These are phyloP conservation scores for Potamilus streckersoni DNA, from an alignment of 1,140 invertebrate genomes.

Conservation along the genomic window DNA sequence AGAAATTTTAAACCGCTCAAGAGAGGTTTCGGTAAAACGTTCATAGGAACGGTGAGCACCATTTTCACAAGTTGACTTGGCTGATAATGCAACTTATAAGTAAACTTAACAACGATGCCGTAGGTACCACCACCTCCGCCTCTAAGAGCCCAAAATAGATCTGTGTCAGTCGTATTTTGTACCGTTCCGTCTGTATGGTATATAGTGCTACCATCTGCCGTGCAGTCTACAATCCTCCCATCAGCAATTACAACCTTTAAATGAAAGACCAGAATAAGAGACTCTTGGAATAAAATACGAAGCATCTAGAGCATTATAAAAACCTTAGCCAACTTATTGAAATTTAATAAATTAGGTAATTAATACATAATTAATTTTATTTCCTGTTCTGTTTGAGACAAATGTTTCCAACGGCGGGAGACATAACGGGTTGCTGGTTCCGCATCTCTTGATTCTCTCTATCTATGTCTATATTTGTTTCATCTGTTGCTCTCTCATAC, in stretches of 20 bases:
- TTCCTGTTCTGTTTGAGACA: too few species aligned
- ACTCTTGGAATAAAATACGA: too few species aligned
- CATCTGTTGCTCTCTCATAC: too few species aligned
- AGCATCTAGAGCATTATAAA: too few species aligned
- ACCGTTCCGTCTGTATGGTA: neutral
- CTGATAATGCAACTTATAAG: slow-evolving; percentile 35
- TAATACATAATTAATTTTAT: too few species aligned
- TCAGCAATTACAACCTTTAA: slow-evolving; percentile 35
- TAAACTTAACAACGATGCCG: slow-evolving; percentile 41
- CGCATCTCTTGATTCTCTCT: neutral
- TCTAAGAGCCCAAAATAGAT: slow-evolving; percentile 50
- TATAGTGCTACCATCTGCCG: slow-evolving; percentile 4
- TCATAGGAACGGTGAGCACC: neutral
- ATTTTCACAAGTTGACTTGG: slow-evolving; percentile 3
- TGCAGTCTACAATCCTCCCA: slow-evolving; percentile 18
- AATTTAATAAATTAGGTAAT: too few species aligned
- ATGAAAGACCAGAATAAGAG: neutral
- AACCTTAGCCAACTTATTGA: too few species aligned
- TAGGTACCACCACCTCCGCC: slow-evolving; percentile 51
- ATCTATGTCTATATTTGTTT: neutral
- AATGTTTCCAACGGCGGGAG: too few species aligned
- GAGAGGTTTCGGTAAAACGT: neutral
- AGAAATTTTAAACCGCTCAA: neutral
- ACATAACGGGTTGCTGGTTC: too few species aligned
- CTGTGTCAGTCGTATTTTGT: slow-evolving; percentile 17